phyloP scores from a whole-genome alignment of 1,140 invertebrate species.

The Anagrus nilaparvatae region DNA sequence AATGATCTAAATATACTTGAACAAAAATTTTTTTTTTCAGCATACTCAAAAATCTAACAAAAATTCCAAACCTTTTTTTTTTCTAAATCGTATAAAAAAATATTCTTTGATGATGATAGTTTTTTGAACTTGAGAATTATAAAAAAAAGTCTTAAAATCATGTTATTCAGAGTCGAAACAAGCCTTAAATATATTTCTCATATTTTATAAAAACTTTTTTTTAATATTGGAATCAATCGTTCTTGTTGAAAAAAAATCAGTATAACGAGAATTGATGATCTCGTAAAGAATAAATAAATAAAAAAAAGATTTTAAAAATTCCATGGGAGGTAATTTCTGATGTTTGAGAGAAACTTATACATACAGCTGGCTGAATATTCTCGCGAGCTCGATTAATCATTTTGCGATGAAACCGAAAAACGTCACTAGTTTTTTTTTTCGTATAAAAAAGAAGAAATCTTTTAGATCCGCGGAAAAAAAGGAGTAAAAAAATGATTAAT shows the following conservation, averaged over 20 bases:
- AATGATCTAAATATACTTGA: too few species aligned
- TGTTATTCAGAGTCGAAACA: too few species aligned
- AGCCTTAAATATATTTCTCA: too few species aligned
- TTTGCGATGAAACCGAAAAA: constrained; percentile 14
- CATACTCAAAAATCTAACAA: too few species aligned
- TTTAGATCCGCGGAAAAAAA: constrained; percentile 5
- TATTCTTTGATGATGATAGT: too few species aligned
- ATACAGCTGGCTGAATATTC: constrained; percentile 1
- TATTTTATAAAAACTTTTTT: too few species aligned
- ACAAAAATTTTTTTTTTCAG: too few species aligned
- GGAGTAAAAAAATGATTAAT: constrained; percentile 11
- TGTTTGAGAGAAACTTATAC: not conserved
- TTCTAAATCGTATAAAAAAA: too few species aligned
- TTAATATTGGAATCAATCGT: constrained; percentile 9
- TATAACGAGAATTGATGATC: constrained; percentile 14
- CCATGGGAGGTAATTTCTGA: constrained; percentile 9
- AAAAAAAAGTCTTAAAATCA: too few species aligned
- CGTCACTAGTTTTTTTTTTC: constrained; percentile 5
- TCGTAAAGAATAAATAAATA: not conserved
- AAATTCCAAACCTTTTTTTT: too few species aligned
- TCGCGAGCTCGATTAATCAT: constrained; percentile 15
- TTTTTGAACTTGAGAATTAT: too few species aligned
- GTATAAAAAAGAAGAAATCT: too few species aligned
- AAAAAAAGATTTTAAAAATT: not conserved
- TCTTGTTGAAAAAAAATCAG: constrained; percentile 3